Conservation (phyloP, 2,888 invertebrate species). For the Ophraella communa region DNA sequence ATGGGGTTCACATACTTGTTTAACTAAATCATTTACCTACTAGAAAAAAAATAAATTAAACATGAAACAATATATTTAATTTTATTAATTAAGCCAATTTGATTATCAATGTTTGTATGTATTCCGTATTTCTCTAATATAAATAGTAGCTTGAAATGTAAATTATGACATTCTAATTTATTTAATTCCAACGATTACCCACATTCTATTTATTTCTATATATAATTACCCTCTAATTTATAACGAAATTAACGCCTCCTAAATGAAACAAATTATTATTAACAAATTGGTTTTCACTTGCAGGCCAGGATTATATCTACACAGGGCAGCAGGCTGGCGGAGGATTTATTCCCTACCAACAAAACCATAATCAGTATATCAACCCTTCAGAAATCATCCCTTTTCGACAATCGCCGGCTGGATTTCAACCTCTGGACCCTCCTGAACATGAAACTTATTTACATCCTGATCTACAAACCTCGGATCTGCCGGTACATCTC, state of each 20-base stretch:
- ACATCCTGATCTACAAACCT: slow-evolving; percentile 57
- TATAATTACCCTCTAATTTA: slow-evolving; percentile 24
- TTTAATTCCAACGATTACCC: neutral
- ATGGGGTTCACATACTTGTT: no score
- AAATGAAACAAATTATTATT: slow-evolving; percentile 21
- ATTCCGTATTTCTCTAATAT: no score
- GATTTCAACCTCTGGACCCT: slow-evolving; percentile 38
- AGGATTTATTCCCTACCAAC: slow-evolving; percentile 53
- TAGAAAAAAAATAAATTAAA: no score
- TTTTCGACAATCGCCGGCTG: slow-evolving; percentile 48
- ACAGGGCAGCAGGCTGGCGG: slow-evolving; percentile 47
- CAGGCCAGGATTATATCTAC: slow-evolving; percentile 58
- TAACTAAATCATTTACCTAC: no score
- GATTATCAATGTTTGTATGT: no score
- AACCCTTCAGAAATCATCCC: slow-evolving; percentile 47
- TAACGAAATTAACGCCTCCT: slow-evolving; percentile 18
- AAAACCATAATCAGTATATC: slow-evolving; percentile 39
- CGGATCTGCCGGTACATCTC: slow-evolving; percentile 56
- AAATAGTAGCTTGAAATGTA: no score
- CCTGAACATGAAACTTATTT: slow-evolving; percentile 44
- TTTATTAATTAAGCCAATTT: no score
- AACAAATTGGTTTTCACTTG: slow-evolving; percentile 44
- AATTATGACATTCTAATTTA: no score
- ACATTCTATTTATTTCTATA: neutral
- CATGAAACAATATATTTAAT: no score